Conservation (phyloP, 2,888 invertebrate genomes). For the Parochlus steinenii region DNA sequence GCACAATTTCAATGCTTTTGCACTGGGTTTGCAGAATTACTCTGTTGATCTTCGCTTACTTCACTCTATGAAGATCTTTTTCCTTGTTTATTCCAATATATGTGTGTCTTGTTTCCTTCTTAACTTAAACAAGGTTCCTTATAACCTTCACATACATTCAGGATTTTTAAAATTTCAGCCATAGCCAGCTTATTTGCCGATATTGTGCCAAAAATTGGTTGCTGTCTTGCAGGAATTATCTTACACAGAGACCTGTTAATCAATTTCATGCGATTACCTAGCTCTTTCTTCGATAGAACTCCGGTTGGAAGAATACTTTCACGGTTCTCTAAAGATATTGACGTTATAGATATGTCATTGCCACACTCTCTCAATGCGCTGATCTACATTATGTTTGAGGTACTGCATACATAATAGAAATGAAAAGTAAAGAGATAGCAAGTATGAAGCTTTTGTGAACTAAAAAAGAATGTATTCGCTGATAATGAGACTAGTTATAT, state of each 20-base stretch:
- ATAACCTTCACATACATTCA: neutral
- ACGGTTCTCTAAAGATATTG: conserved; percentile 40
- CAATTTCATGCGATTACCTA: conserved; percentile 35
- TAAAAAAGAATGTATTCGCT: too few species aligned
- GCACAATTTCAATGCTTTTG: too few species aligned
- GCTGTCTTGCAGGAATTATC: conserved; percentile 29
- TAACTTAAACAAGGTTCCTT: conserved; percentile 3
- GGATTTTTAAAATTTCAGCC: too few species aligned
- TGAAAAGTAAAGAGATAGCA: too few species aligned
- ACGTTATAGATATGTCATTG: conserved; percentile 35
- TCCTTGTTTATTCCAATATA: too few species aligned
- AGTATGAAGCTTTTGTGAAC: too few species aligned
- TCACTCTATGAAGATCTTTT: too few species aligned
- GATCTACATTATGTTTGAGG: conserved; percentile 5
- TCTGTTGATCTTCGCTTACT: too few species aligned
- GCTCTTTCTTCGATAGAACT: conserved; percentile 42
- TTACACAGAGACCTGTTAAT: conserved; percentile 33
- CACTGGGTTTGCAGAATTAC: too few species aligned
- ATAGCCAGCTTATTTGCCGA: neutral
- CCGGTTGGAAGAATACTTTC: conserved; percentile 45
- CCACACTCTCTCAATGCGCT: conserved; percentile 20
- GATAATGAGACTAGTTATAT: too few species aligned
- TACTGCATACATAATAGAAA: conserved; percentile 6
- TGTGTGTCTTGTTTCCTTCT: too few species aligned
- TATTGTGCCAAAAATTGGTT: neutral